Evolutionary conservation across 2,113 vertebrate genomes (phyloP).

Genomic region (Thamnophis sirtalis): DNA sequence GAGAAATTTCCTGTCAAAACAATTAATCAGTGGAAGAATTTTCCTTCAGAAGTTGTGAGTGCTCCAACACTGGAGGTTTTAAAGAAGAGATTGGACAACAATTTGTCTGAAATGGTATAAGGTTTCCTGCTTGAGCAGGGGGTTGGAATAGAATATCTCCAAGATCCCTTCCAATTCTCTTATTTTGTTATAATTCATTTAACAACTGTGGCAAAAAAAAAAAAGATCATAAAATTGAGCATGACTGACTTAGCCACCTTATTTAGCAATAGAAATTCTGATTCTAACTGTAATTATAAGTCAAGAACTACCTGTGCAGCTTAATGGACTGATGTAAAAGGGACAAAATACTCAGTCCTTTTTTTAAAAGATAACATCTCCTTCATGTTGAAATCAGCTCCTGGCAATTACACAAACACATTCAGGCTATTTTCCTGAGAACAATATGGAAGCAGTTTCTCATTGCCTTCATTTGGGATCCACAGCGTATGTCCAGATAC

Average conservation of each 20-base stretch:
- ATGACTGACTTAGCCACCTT: not conserved
- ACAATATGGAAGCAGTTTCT: not conserved
- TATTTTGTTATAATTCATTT: not conserved
- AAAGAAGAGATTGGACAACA: not conserved
- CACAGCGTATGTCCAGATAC: not conserved
- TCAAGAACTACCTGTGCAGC: not conserved
- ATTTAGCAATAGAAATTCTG: not conserved
- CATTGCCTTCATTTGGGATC: not conserved
- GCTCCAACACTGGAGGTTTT: not conserved
- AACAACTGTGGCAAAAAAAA: not conserved
- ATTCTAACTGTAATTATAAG: not conserved
- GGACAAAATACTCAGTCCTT: not conserved
- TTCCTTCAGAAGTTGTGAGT: too few relatives aligned
- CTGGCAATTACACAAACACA: not conserved
- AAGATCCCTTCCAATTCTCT: not conserved
- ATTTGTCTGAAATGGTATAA: too few relatives aligned
- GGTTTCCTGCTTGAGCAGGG: too few relatives aligned
- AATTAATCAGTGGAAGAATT: too few relatives aligned
- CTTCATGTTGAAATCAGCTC: not conserved
- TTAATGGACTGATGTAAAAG: not conserved
- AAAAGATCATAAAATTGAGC: not conserved
- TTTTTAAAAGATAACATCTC: not conserved
- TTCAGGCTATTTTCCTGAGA: not conserved
- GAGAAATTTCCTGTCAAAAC: too few relatives aligned
- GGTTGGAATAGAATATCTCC: not conserved